These are phyloP conservation scores for Tromatobia lineatoria DNA, from an alignment of 2,888 invertebrate species.

Conservation along the genomic window DNA sequence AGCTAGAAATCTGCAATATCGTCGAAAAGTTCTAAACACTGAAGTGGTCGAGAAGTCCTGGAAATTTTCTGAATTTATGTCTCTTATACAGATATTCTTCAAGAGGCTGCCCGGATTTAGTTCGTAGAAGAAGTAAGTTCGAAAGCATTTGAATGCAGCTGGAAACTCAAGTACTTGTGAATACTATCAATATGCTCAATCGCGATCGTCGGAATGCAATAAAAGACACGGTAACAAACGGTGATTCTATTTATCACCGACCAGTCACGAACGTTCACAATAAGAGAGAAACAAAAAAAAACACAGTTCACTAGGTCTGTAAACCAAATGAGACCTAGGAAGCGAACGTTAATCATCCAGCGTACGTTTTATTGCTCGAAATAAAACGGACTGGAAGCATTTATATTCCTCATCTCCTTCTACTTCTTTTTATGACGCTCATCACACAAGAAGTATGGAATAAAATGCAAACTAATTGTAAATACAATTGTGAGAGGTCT, in stretches of 20 bases:
- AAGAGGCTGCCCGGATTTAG: conserved; percentile 15
- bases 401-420: neutral
- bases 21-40: neutral
- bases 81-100: conserved; percentile 15
- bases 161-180: neutral
- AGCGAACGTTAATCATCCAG: neutral
- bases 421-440: neutral
- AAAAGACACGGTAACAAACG: conserved; percentile 48
- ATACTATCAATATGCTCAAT: neutral
- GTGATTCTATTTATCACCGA: conserved; percentile 39
- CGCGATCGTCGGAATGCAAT: conserved; percentile 45
- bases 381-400: neutral
- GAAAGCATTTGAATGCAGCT: neutral
- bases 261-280: conserved; percentile 26
- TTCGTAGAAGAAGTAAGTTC: neutral
- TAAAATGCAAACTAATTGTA: neutral
- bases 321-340: neutral
- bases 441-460: neutral
- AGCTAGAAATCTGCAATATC: neutral
- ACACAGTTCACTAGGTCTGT: neutral
- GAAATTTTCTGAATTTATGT: conserved; percentile 54
- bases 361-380: neutral
- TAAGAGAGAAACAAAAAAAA: conserved; percentile 9
- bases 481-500: neutral
- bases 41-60: conserved; percentile 4